Evolutionary conservation across 1,140 invertebrate species (phyloP), one percentile per base, ranked within the genome.

Genomic region (Solen grandis): DNA sequence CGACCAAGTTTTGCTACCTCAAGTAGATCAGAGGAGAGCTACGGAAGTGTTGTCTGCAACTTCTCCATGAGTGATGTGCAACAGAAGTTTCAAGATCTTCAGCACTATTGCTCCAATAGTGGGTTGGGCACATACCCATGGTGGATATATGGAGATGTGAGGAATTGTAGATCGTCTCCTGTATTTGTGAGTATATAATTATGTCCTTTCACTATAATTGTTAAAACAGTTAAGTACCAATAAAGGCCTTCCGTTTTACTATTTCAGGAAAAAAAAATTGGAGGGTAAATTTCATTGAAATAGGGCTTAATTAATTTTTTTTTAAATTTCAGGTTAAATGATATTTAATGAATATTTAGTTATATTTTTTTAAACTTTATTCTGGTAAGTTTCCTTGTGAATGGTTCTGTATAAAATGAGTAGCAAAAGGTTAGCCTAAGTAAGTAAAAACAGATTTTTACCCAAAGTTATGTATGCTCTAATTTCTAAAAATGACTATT

Each of bases 1-100:
- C 72, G 27, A 36, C 5, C 38, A 16, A 14, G 63, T 16, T 14
- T 22, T 36, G n/a, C 25, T 13, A 35, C 16, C 8, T 41, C 66
- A 14, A 50, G 27, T 41, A 55, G 70, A 14, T 8, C 50, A 4
- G 78, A 84, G 29, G 16, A 54, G 14, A 38, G 0, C 2, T 10
- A 57, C 50, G 83, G 83, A 5, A 79, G 72, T 46, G 81, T 73
- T 2, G 41, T 86, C 22, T 86, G 85, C 77, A 80, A 36, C 0
- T 66, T 81, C 41, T 59, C 19, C 4, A 83, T 83, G 65, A 16
- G 19, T 0, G 14, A 50, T 31, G 41, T 83, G 0, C 55, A 52
- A 0, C 22, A 0, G 31, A 54, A 62, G 4, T 86, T 83, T 54
- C 27, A 0, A 1, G 8, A 84, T 16, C 10, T 79, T 14, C 68